Evolutionary conservation across 2,797 vertebrate species (phyloP).

Genomic region (Eleutherodactylus coqui): DNA sequence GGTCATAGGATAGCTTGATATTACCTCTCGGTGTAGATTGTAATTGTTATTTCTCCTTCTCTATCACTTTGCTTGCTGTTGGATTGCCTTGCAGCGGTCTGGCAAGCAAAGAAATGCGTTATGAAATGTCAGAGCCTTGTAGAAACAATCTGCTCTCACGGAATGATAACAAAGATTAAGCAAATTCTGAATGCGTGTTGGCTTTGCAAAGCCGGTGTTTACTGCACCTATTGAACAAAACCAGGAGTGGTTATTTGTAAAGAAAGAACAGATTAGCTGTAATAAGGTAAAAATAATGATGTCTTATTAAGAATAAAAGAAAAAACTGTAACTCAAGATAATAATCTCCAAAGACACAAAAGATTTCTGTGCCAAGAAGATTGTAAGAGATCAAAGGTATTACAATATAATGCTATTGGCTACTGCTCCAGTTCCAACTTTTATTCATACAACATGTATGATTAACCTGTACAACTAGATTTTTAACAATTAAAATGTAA

Average conservation of each 20-base stretch:
- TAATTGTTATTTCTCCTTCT: conserved; percentile 73
- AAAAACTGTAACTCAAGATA: conserved; percentile 88
- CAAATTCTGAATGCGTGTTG: conserved; percentile 86
- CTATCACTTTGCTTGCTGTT: conserved; percentile 72
- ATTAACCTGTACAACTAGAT: conserved; percentile 63
- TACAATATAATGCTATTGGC: conserved; percentile 69
- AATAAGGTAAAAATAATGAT: conserved; percentile 90
- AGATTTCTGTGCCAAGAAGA: conserved; percentile 73
- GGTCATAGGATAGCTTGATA: conserved; percentile 71
- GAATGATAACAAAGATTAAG: conserved; percentile 90
- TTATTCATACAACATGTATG: conserved; percentile 58
- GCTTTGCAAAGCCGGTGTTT: conserved; percentile 92
- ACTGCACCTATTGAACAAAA: conserved; percentile 83
- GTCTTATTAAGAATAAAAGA: conserved; percentile 86
- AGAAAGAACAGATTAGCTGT: conserved; percentile 93
- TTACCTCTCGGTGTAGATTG: conserved; percentile 69
- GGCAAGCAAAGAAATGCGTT: conserved; percentile 80
- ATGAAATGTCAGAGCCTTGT: conserved; percentile 87
- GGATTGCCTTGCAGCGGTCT: conserved; percentile 82
- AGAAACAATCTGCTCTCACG: conserved; percentile 88
- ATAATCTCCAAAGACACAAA: conserved; percentile 85
- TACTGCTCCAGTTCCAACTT: conserved; percentile 68
- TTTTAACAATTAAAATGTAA: conserved; percentile 63
- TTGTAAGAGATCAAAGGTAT: conserved; percentile 73
- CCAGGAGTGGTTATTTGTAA: conserved; percentile 91